A percentile compares a stretch with the other conserved stretches of the same genome.
Conservation (phyloP, 2,888 invertebrate species). For the Drosophila meridionalis region DNA sequence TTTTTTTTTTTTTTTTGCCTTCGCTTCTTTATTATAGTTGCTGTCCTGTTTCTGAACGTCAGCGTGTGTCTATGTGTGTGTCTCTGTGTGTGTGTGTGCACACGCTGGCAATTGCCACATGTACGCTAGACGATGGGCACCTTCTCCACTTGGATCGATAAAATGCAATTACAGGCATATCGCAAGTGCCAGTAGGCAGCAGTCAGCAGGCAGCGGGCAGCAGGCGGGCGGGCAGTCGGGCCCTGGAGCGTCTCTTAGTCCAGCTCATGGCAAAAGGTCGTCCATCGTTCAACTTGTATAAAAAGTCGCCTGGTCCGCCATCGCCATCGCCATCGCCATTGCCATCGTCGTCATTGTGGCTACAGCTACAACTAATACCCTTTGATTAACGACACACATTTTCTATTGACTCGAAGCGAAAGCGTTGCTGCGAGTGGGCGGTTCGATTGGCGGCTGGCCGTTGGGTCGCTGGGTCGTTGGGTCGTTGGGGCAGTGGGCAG, state of each 20-base stretch:
- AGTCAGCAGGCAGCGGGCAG: slow-evolving; percentile 2
- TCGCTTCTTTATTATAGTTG: slow-evolving; percentile 71
- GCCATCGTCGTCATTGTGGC: slow-evolving; percentile 54
- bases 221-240: slow-evolving; percentile 20
- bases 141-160: slow-evolving; percentile 77
- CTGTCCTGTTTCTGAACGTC: slow-evolving; percentile 41
- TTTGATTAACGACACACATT: slow-evolving; percentile 82
- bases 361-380: slow-evolving; percentile 80
- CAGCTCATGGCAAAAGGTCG: slow-evolving; percentile 75
- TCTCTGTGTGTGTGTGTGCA: slow-evolving; percentile 38
- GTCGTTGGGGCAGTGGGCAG: slow-evolving; percentile 50
- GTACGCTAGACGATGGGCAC: slow-evolving; percentile 41
- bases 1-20: slow-evolving; percentile 38
- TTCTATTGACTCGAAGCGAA: slow-evolving; percentile 75
- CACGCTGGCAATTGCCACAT: slow-evolving; percentile 75
- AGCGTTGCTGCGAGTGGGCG: slow-evolving; percentile 26
- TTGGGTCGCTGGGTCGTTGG: not conserved
- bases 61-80: slow-evolving; percentile 13
- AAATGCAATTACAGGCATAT: slow-evolving; percentile 82
- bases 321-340: slow-evolving; percentile 11
- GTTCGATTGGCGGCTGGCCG: slow-evolving; percentile 27
- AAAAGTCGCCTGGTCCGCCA: slow-evolving; percentile 56
- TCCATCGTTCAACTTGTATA: slow-evolving; percentile 73
- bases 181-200: slow-evolving; percentile 76
- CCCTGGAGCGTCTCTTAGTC: slow-evolving; percentile 50